Evolutionary conservation across 2,113 vertebrate genomes (phyloP).

Genomic region (Pelecanoides urinatrix): DNA sequence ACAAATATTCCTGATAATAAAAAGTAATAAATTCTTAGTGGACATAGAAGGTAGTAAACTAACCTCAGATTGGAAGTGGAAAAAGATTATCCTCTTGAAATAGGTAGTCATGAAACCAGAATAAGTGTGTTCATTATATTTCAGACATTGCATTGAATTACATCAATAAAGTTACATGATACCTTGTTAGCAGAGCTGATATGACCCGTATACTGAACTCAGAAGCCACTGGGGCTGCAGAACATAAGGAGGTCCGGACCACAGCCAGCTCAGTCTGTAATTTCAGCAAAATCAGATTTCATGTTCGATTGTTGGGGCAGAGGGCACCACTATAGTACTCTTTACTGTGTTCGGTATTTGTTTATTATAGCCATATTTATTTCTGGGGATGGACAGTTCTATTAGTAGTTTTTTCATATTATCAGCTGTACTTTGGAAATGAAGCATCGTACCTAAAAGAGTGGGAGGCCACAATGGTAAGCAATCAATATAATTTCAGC

Average conservation of each 20-base stretch:
- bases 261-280: background rate
- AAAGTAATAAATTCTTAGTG: background rate
- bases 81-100: background rate
- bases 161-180: background rate
- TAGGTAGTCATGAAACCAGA: background rate
- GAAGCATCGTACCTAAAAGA: rapidly evolving
- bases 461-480: background rate
- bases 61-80: background rate
- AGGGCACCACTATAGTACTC: background rate
- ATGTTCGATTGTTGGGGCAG: background rate
- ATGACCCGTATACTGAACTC: background rate
- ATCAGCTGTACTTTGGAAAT: background rate
- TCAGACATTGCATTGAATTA: background rate
- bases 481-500: background rate
- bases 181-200: background rate
- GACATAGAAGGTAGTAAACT: background rate
- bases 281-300: background rate
- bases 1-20: background rate
- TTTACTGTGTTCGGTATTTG: background rate
- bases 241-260: background rate
- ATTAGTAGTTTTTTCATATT: background rate
- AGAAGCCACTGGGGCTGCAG: background rate
- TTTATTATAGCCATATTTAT: background rate
- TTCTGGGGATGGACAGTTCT: background rate
- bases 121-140: background rate